phyloP scores from a whole-genome alignment of 2,113 vertebrate species.

The Myocastor coypus region DNA sequence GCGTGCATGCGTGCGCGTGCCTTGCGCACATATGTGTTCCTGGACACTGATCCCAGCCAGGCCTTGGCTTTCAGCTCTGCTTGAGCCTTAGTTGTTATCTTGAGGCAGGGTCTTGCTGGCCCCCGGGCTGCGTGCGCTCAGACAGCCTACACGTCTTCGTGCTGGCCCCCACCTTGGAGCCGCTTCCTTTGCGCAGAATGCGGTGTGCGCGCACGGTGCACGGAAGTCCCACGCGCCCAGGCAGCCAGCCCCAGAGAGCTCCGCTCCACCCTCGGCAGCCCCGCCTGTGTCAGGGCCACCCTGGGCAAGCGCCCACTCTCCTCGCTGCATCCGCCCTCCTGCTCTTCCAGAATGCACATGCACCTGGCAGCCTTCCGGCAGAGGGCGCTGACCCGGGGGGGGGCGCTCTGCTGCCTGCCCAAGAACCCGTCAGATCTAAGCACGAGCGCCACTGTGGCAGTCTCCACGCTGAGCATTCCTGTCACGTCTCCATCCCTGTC shows the following conservation, averaged over 20 bases:
- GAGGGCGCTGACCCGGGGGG: background rate
- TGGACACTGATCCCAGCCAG: background rate
- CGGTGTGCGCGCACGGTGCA: rapidly evolving
- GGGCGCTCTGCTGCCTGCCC: conserved; percentile 14
- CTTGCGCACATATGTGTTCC: background rate
- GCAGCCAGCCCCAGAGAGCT: background rate
- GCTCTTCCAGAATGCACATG: background rate
- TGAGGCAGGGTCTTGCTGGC: background rate
- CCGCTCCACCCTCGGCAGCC: background rate
- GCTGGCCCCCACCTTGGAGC: background rate
- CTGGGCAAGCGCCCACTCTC: background rate
- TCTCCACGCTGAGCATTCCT: background rate
- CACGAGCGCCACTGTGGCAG: conserved; percentile 18
- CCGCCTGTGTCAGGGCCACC: background rate
- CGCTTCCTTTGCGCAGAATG: rapidly evolving
- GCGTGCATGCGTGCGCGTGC: background rate
- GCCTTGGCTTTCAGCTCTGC: background rate
- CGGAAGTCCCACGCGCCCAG: background rate
- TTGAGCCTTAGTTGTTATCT: background rate
- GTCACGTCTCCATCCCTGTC: conserved; percentile 58
- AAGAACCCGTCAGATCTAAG: conserved; percentile 33
- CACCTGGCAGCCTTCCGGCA: background rate
- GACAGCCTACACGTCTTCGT: background rate
- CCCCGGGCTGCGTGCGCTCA: background rate
- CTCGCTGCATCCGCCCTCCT: background rate